phyloP scores from a whole-genome alignment of 2,888 invertebrate genomes.

The Poecilus cupreus region DNA sequence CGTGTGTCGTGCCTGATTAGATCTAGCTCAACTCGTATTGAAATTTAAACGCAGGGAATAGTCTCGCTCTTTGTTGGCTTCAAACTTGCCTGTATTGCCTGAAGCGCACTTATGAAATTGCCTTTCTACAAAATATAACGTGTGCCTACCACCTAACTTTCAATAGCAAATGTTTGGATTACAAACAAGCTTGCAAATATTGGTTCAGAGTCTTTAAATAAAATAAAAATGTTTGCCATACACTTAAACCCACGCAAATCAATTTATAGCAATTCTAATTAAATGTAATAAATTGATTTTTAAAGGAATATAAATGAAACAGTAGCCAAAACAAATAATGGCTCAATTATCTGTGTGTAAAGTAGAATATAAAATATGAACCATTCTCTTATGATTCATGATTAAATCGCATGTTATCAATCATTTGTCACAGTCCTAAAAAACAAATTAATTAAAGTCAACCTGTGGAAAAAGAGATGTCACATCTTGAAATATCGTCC shows the following conservation, averaged over 20 bases:
- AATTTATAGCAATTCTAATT: background rate
- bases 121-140: background rate
- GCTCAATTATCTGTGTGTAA: too few relatives aligned
- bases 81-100: background rate
- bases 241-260: background rate
- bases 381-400: background rate
- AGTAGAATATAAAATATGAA: background rate
- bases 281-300: background rate
- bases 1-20: conserved; percentile 18
- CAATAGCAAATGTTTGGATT: background rate
- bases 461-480: background rate
- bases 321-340: background rate
- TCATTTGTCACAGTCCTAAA: background rate
- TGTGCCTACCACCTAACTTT: background rate
- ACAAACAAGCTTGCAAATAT: background rate
- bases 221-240: background rate
- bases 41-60: conserved; percentile 9
- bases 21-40: conserved; percentile 1
- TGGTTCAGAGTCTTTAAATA: background rate
- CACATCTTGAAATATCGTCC: background rate
- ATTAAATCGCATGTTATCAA: conserved; percentile 16
- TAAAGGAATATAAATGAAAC: too few relatives aligned
- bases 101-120: conserved; percentile 8
- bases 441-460: conserved; percentile 1
- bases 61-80: background rate